Base-by-base conservation (phyloP, 1,140 invertebrate genomes). In the Elymnias hypermnestra region DNA sequence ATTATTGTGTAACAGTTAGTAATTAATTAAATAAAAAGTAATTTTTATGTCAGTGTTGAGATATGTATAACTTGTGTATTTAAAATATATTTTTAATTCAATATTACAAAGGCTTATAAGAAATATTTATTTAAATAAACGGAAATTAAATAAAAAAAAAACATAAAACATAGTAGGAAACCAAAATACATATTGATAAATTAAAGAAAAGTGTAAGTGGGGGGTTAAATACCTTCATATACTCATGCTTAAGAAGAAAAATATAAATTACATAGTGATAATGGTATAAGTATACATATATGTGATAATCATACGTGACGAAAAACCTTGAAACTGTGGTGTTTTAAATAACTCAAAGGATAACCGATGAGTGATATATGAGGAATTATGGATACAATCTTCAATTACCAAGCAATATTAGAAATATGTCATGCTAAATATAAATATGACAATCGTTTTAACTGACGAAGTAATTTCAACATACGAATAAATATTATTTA, bases 211-310 rank as follows among this genome's bases (percentile, higher is more conserved):
- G 14, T 36, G 19, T 17, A 12, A 48, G 13, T 33, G 33, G 35
- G 37, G 23, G 36, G 25, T 21, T 41, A 19, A 49, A 49, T 26
- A 41, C 38, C 36, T 5, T 49, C 9, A 49, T 49, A 49, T 49
- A 49, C 46, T 65, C 72, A 76, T 76, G 72, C 72, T 67, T 63
- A 69, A 57, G 36, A 55, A 28, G 43, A 63, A 66, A 63, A 67
- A 57, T 63, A 64, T 72, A 63, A 64, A 70, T 65, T 69, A 75
- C 63, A 72, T 53, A 45, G 56, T 64, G 58, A 69, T 57, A 56
- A 56, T 56, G 47, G 56, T 56, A 66, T 57, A 61, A 52, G 43
- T 51, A 50, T 51, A 44, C 22, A 53, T 39, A 57, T 37, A 48
- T 53, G 53, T 62, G 56, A 61, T 37, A 33, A 51, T 54, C 57